A percentile compares a stretch with the other conserved stretches of the same genome.
Conservation (phyloP, 2,113 vertebrate genomes). For the Calyptomena viridis region DNA sequence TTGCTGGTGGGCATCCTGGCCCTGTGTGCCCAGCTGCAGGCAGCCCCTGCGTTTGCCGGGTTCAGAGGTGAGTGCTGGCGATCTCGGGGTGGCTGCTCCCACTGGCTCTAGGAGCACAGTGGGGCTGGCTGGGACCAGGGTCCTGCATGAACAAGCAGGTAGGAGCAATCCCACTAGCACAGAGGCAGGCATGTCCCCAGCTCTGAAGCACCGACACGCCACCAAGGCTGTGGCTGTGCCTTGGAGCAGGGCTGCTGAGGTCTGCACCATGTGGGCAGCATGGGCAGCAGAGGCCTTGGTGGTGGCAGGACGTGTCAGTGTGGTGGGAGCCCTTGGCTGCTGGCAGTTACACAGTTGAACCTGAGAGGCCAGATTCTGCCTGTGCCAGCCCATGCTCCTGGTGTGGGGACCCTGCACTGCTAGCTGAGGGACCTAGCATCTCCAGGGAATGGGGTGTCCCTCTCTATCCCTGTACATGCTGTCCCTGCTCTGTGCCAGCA, state of each 20-base stretch:
- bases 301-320: background rate
- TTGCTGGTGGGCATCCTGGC: constrained; percentile 2
- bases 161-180: background rate
- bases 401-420: background rate
- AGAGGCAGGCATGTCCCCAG: background rate
- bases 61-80: background rate
- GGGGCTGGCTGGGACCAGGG: background rate
- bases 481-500: background rate
- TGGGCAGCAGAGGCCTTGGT: rapidly evolving
- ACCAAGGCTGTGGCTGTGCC: rapidly evolving
- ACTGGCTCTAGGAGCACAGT: rapidly evolving
- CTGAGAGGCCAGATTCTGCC: background rate
- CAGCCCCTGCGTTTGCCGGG: rapidly evolving
- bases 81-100: background rate
- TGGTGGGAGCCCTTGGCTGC: background rate
- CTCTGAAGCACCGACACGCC: background rate
- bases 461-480: background rate
- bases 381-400: rapidly evolving
- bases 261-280: rapidly evolving
- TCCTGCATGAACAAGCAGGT: rapidly evolving
- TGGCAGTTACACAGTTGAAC: too few relatives aligned
- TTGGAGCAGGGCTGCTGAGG: rapidly evolving
- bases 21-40: background rate
- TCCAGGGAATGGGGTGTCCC: background rate
- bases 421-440: rapidly evolving